Evolutionary conservation across 2,797 vertebrate species (phyloP).

Genomic region (Staurois parvus): DNA sequence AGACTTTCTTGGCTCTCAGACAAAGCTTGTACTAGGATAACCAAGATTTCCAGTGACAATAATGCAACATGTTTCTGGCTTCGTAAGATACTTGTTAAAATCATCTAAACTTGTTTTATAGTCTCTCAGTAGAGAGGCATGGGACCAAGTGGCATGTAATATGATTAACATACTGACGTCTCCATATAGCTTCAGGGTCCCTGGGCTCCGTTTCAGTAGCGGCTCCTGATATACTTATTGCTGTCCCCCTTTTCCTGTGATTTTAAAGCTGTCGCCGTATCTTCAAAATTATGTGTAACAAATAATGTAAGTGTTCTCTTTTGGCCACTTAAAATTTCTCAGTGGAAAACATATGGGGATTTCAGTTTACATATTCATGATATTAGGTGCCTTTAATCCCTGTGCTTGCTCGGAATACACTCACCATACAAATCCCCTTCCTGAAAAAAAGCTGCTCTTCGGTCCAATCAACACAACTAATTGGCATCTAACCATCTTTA

Average conservation of each 20-base stretch:
- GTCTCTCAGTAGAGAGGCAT: neutral
- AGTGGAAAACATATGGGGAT: slow-evolving; percentile 39
- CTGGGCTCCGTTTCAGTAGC: neutral
- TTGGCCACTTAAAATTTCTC: slow-evolving; percentile 44
- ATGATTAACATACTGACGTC: neutral
- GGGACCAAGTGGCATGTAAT: neutral
- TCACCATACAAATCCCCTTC: slow-evolving; percentile 54
- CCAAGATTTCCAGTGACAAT: too few species aligned
- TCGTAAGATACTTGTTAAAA: neutral
- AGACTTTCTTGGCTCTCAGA: too few species aligned
- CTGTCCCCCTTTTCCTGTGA: neutral
- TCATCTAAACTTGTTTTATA: neutral
- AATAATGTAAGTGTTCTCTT: slow-evolving; percentile 17
- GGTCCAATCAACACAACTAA: slow-evolving; percentile 52
- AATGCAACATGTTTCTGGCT: too few species aligned
- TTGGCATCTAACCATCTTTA: slow-evolving; percentile 54
- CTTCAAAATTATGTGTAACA: slow-evolving; percentile 1
- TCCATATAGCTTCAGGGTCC: neutral
- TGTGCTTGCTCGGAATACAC: slow-evolving; percentile 27
- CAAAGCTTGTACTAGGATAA: too few species aligned
- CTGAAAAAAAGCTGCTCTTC: slow-evolving; percentile 43
- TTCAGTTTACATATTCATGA: slow-evolving; percentile 56
- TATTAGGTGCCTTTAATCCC: slow-evolving; percentile 50
- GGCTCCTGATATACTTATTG: neutral
- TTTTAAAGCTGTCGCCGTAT: neutral